A percentile compares a stretch with the other conserved stretches of the same genome.
Conservation (phyloP, 2,888 invertebrate species). For the Nesidiocoris tenuis region DNA sequence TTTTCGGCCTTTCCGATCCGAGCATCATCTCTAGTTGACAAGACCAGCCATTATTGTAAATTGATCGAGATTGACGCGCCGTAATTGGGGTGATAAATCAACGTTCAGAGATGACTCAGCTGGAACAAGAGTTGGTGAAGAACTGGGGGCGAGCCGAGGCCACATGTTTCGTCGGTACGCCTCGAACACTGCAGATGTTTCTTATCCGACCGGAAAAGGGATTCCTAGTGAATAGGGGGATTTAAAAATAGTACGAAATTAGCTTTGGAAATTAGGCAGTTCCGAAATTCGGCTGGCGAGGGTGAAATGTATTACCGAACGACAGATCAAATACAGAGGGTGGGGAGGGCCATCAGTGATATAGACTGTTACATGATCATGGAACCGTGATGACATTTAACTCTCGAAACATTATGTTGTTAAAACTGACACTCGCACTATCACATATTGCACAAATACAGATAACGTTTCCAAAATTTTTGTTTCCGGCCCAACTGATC, state of each 20-base stretch:
- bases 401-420: no score
- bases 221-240: background rate
- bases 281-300: no score
- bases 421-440: no score
- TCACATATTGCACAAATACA: no score
- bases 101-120: conserved; percentile 19
- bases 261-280: background rate
- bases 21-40: background rate
- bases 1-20: no score
- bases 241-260: background rate
- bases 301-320: no score
- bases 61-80: conserved; percentile 11
- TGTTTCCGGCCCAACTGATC: no score
- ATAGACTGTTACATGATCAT: no score
- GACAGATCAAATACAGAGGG: no score
- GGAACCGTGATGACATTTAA: no score
- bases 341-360: no score
- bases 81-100: conserved; percentile 22
- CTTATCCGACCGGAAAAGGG: background rate
- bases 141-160: background rate
- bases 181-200: background rate
- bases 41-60: conserved; percentile 5
- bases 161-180: background rate
- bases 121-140: background rate
- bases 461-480: no score